phyloP scores from a whole-genome alignment of 2,113 vertebrate species.

The Hystrix brachyura region DNA sequence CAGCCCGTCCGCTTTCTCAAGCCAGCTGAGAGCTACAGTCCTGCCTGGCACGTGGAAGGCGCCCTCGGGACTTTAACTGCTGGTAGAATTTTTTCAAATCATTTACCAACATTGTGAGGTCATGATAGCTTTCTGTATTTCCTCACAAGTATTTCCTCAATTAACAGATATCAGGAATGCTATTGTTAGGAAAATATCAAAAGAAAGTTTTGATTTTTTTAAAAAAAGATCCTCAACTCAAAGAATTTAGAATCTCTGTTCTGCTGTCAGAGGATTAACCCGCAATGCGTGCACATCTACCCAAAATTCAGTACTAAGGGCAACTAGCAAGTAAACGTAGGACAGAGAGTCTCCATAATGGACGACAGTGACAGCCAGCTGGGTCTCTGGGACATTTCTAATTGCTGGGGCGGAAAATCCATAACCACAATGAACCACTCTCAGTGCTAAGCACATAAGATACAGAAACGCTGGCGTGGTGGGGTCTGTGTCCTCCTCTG shows the following conservation, averaged over 20 bases:
- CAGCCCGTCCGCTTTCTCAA: conserved; percentile 9
- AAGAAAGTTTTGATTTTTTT: not conserved
- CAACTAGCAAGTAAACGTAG: not conserved
- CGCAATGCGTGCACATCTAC: not conserved
- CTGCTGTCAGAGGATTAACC: not conserved
- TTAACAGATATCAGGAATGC: not conserved
- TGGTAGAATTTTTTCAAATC: not conserved
- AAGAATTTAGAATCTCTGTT: not conserved
- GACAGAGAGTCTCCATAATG: not conserved
- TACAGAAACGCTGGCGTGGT: no score
- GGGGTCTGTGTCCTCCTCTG: not conserved
- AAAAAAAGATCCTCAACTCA: not conserved
- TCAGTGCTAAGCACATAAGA: not conserved
- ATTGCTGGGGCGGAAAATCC: not conserved
- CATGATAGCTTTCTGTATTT: not conserved
- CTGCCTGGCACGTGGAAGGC: not conserved
- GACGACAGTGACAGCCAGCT: not conserved
- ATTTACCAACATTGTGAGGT: not conserved
- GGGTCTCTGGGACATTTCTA: conserved; percentile 12
- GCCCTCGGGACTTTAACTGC: not conserved
- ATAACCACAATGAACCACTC: not conserved
- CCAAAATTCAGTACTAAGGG: conserved; percentile 40
- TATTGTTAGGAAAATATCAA: not conserved
- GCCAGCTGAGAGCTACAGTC: not conserved
- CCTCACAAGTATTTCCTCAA: conserved; percentile 43